These are phyloP conservation scores for Hylia prasina DNA, from an alignment of 2,113 vertebrate species.

Conservation along the genomic window DNA sequence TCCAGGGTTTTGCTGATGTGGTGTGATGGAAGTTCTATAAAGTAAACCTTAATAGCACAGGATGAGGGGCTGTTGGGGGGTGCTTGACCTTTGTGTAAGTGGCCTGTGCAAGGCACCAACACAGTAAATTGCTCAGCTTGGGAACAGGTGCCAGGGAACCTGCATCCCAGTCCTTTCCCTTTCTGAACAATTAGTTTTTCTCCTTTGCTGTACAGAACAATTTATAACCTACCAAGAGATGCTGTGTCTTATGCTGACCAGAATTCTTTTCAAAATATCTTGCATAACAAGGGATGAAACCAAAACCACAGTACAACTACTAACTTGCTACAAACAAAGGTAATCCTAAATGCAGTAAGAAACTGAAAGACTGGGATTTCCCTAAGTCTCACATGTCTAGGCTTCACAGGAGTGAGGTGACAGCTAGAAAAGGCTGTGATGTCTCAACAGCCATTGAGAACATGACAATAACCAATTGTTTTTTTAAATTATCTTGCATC, in stretches of 20 bases:
- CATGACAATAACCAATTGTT: neutral
- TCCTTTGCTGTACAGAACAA: neutral
- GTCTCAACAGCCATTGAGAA: neutral
- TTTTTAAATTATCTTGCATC: neutral
- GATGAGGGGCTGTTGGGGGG: neutral
- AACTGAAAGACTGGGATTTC: neutral
- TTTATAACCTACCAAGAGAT: neutral
- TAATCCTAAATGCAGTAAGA: neutral
- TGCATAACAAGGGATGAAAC: neutral
- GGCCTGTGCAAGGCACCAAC: neutral
- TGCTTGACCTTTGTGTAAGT: neutral
- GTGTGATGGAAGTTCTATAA: neutral
- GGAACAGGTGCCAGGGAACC: neutral
- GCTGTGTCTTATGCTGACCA: neutral
- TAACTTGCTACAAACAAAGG: neutral
- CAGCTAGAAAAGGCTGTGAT: neutral
- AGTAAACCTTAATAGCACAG: neutral
- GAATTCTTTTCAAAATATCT: neutral
- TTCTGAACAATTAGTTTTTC: neutral
- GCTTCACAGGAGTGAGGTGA: neutral
- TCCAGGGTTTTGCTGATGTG: neutral
- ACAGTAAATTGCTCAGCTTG: neutral
- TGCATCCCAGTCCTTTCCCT: neutral
- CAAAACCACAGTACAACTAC: neutral
- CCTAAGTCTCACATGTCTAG: neutral